Evolutionary conservation across 2,797 vertebrate genomes (phyloP).

Genomic region (Epinephelus awoara): DNA sequence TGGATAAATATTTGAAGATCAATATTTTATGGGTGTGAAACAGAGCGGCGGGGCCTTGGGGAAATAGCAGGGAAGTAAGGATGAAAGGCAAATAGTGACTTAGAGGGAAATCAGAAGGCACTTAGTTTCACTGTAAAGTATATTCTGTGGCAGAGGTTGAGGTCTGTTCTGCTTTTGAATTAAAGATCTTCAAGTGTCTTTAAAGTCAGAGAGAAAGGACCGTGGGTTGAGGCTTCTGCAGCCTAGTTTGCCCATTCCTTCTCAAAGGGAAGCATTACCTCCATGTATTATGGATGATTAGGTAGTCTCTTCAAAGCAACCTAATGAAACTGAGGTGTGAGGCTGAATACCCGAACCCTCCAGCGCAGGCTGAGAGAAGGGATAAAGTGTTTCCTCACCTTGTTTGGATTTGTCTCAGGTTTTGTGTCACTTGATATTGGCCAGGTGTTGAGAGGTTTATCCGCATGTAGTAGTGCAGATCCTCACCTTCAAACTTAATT

Average conservation of each 20-base stretch:
- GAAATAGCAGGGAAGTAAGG: slow-evolving; percentile 6
- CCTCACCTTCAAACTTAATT: slow-evolving; percentile 72
- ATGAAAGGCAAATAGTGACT: slow-evolving; percentile 59
- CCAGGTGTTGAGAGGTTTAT: slow-evolving; percentile 58
- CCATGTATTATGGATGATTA: slow-evolving; percentile 49
- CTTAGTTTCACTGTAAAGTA: slow-evolving; percentile 22
- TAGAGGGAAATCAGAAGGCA: slow-evolving; percentile 21
- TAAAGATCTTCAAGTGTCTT: slow-evolving; percentile 32
- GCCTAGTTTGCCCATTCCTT: slow-evolving; percentile 23
- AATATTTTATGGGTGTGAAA: slow-evolving; percentile 64
- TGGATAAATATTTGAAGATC: slow-evolving; percentile 76
- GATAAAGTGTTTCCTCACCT: not conserved
- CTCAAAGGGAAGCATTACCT: slow-evolving; percentile 37
- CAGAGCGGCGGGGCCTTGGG: slow-evolving; percentile 21
- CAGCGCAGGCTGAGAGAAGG: not conserved
- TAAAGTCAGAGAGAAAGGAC: slow-evolving; percentile 21
- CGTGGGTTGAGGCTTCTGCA: slow-evolving; percentile 1
- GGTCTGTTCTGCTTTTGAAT: slow-evolving; percentile 46
- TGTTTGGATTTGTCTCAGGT: slow-evolving; percentile 29
- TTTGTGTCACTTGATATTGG: slow-evolving; percentile 39
- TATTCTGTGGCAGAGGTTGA: slow-evolving; percentile 17
- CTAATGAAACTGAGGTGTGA: slow-evolving; percentile 18
- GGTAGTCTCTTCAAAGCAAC: slow-evolving; percentile 21
- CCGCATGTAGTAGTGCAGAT: slow-evolving; percentile 32
- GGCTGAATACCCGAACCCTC: slow-evolving; percentile 2